A percentile compares a stretch with the other conserved stretches of the same genome.
Evolutionary conservation across 1,140 invertebrate species (phyloP).

Genomic region (Cyclina sinensis): DNA sequence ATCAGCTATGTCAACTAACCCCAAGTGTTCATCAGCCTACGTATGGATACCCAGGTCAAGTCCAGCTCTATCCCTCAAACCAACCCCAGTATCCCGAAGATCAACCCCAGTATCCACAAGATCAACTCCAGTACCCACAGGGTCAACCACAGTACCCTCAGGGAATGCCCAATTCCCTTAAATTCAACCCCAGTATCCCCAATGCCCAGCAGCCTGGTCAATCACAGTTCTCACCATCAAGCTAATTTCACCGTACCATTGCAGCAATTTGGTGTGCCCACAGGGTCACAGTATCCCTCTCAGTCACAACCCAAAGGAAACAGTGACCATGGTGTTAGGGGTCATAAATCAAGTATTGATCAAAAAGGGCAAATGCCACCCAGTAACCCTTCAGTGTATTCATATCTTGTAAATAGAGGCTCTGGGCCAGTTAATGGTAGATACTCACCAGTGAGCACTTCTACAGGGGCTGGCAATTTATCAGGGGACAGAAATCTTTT

Average conservation of each 20-base stretch:
- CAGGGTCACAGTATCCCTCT: not conserved
- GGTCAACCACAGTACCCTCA: constrained; percentile 50
- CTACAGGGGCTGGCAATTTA: constrained; percentile 63
- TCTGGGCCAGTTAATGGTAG: constrained; percentile 61
- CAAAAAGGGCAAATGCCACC: not conserved
- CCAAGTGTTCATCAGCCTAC: constrained; percentile 43
- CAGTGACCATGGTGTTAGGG: not conserved
- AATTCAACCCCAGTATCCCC: constrained; percentile 48
- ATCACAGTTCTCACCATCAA: constrained; percentile 48
- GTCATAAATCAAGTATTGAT: constrained; percentile 37
- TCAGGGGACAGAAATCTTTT: constrained; percentile 57
- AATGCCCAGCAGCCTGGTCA: not conserved
- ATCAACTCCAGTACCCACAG: constrained; percentile 39
- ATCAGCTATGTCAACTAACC: constrained; percentile 23
- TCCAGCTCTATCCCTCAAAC: not conserved
- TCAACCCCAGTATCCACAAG: constrained; percentile 36
- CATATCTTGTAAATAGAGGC: constrained; percentile 64
- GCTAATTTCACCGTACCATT: constrained; percentile 63
- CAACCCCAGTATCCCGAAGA: not conserved
- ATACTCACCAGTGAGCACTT: constrained; percentile 60
- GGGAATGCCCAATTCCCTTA: constrained; percentile 43
- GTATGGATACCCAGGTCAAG: constrained; percentile 48
- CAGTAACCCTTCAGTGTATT: constrained; percentile 53
- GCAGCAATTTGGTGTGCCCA: not conserved
- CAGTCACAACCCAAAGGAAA: not conserved